phyloP scores from a whole-genome alignment of 2,113 vertebrate genomes.

The Anoplopoma fimbria region DNA sequence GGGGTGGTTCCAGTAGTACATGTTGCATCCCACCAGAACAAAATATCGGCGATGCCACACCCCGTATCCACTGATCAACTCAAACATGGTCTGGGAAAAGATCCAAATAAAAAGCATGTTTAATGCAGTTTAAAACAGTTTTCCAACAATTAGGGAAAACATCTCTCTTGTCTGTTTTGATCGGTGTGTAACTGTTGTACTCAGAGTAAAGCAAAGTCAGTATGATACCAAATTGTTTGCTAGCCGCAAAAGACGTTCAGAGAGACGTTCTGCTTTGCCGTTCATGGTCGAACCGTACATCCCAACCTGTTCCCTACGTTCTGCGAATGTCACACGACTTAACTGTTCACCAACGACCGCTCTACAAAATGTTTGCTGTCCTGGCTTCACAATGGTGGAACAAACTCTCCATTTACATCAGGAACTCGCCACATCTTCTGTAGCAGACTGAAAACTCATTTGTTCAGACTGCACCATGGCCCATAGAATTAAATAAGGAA shows the following conservation, averaged over 20 bases:
- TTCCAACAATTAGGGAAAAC: neutral
- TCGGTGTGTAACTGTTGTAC: neutral
- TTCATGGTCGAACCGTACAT: neutral
- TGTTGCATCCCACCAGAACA: slow-evolving; percentile 71
- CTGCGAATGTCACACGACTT: neutral
- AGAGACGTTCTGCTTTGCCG: neutral
- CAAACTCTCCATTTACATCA: neutral
- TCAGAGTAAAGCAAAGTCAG: too few species aligned
- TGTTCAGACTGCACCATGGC: neutral
- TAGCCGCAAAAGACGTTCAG: neutral
- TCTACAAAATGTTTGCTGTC: neutral
- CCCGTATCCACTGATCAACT: slow-evolving; percentile 82
- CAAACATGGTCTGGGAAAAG: slow-evolving; percentile 83
- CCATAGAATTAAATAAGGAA: neutral
- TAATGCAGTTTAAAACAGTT: neutral
- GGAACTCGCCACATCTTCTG: neutral
- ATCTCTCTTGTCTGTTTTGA: neutral
- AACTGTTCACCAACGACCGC: neutral
- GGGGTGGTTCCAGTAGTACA: slow-evolving; percentile 85
- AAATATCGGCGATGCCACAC: slow-evolving; percentile 86
- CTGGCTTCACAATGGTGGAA: neutral
- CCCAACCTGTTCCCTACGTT: neutral
- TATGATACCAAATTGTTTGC: neutral
- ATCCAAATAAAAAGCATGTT: neutral
- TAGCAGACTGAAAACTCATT: neutral